phyloP scores from a whole-genome alignment of 2,888 invertebrate species.

The Tipula helvola region DNA sequence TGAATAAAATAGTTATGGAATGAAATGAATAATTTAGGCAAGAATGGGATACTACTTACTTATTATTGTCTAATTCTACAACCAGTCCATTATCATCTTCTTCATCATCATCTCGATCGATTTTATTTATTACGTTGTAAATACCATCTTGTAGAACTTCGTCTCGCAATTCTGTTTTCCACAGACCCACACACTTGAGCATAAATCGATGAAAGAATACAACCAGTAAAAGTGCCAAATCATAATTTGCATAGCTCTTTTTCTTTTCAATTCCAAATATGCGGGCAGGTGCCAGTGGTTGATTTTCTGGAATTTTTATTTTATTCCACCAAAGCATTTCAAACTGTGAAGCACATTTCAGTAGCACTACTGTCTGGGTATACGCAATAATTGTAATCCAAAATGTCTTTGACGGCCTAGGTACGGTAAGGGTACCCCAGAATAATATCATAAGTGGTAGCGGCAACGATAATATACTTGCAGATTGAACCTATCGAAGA shows the following conservation, averaged over 20 bases:
- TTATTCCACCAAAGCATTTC: slow-evolving; percentile 83
- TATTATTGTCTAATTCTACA: neutral
- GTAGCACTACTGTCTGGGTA: slow-evolving; percentile 88
- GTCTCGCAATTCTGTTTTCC: slow-evolving; percentile 50
- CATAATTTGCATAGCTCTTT: slow-evolving; percentile 77
- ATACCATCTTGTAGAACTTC: slow-evolving; percentile 30
- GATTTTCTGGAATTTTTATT: slow-evolving; percentile 45
- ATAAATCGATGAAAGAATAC: slow-evolving; percentile 97
- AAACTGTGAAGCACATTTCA: slow-evolving; percentile 97
- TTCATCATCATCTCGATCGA: neutral
- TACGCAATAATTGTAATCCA: slow-evolving; percentile 98
- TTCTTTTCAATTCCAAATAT: slow-evolving; percentile 89
- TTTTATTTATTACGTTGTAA: slow-evolving; percentile 17
- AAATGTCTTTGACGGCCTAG: slow-evolving; percentile 92
- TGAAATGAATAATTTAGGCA: neutral
- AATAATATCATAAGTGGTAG: slow-evolving; percentile 92
- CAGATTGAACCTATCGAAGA: slow-evolving; percentile 61
- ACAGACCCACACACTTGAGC: slow-evolving; percentile 87
- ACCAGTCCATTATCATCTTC: neutral
- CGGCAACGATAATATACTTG: slow-evolving; percentile 84
- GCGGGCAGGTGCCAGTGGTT: slow-evolving; percentile 68
- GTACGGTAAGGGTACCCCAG: slow-evolving; percentile 94
- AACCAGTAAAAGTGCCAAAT: slow-evolving; percentile 75
- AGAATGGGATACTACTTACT: neutral
- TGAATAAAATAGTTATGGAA: neutral